Percentiles rank a stretch among this genome's conserved stretches.
Evolutionary conservation across 1,140 invertebrate genomes (phyloP).

Genomic region (Anastrepha obliqua): DNA sequence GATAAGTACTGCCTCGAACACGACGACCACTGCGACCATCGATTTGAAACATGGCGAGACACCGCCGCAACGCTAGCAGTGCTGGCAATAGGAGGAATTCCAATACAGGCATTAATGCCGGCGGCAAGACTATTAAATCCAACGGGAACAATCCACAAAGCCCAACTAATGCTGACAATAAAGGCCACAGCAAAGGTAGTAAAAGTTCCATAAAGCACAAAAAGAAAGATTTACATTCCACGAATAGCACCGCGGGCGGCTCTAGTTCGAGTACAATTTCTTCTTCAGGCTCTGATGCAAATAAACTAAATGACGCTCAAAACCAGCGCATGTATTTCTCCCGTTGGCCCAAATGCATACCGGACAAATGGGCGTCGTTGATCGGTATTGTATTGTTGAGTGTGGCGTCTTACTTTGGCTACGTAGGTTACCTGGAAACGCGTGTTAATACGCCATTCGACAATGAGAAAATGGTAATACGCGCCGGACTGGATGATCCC

Average conservation of each 20-base stretch:
- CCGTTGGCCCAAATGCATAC: constrained; percentile 61
- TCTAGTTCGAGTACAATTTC: constrained; percentile 21
- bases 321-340: constrained; percentile 5
- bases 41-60: not conserved
- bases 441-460: constrained; percentile 90
- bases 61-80: not conserved
- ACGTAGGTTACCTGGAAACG: constrained; percentile 89
- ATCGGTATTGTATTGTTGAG: constrained; percentile 73
- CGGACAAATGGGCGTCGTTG: constrained; percentile 71
- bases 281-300: not conserved
- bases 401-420: constrained; percentile 84
- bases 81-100: not conserved
- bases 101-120: not conserved
- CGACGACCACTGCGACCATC: not conserved
- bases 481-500: constrained; percentile 82
- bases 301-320: not conserved
- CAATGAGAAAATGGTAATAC: constrained; percentile 78
- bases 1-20: not conserved
- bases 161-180: not conserved
- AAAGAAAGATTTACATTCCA: constrained; percentile 3
- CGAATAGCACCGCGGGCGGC: not conserved
- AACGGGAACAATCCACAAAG: not conserved
- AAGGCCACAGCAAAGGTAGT: not conserved
- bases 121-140: not conserved
- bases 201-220: not conserved